Evolutionary conservation across 2,888 invertebrate species (phyloP).

Genomic region (Drosophila setosimentum): DNA sequence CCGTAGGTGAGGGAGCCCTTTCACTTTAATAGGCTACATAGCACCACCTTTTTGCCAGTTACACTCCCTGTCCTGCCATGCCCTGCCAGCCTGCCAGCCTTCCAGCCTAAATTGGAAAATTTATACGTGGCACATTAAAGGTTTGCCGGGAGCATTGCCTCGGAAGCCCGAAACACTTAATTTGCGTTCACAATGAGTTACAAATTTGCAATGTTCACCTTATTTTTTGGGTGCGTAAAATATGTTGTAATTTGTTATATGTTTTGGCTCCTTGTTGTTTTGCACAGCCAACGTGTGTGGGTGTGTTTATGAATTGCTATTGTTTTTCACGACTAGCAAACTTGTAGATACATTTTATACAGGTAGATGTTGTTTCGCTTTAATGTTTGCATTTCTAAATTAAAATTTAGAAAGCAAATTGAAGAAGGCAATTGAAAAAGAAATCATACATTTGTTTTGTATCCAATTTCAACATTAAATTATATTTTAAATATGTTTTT

Average conservation of each 20-base stretch:
- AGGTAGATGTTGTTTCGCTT: background rate
- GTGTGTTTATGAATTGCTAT: constrained; percentile 39
- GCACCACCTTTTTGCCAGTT: constrained; percentile 31
- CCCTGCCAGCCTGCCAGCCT: background rate
- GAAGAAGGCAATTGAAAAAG: background rate
- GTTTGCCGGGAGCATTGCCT: constrained; percentile 41
- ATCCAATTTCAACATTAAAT: background rate
- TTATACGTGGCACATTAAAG: constrained; percentile 68
- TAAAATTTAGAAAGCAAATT: background rate
- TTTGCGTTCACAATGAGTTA: constrained; percentile 65
- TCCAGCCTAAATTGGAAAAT: constrained; percentile 67
- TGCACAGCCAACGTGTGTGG: constrained; percentile 42
- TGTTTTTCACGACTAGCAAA: background rate
- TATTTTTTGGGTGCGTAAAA: constrained; percentile 43
- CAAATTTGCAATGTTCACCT: constrained; percentile 64
- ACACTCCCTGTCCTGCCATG: background rate
- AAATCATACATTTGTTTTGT: background rate
- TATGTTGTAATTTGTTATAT: constrained; percentile 62
- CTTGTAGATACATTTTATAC: background rate
- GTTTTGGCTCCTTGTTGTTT: constrained; percentile 33
- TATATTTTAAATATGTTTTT: background rate
- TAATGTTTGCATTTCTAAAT: background rate
- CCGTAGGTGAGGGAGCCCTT: constrained; percentile 33
- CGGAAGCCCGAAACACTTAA: constrained; percentile 50
- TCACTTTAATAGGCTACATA: constrained; percentile 45